Evolutionary conservation across 2,113 vertebrate genomes (phyloP).

Genomic region (Isurus oxyrinchus): DNA sequence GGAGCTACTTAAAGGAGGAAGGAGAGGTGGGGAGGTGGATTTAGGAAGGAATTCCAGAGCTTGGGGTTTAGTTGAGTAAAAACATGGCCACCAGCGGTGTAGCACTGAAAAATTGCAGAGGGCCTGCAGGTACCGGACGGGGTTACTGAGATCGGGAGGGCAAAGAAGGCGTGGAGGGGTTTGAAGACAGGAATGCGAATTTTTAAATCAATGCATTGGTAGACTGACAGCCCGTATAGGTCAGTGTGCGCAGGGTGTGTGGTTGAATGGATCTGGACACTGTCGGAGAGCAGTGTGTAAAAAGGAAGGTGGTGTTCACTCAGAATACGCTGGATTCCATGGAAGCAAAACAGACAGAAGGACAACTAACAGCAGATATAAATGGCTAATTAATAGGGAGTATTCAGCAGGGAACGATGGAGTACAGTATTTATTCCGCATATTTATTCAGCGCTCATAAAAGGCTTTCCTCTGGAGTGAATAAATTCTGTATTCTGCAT

Average conservation of each 20-base stretch:
- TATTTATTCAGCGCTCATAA: conserved; percentile 17
- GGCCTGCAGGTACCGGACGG: neutral
- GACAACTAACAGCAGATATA: neutral
- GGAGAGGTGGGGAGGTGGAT: neutral
- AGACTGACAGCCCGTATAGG: neutral
- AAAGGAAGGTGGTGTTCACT: neutral
- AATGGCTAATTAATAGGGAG: conserved; percentile 30
- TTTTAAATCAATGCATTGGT: neutral
- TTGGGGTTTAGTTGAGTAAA: neutral
- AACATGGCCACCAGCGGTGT: neutral
- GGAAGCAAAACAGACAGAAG: neutral
- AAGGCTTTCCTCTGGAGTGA: conserved; percentile 21
- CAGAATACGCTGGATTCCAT: neutral
- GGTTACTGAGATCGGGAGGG: neutral
- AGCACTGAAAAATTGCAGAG: neutral
- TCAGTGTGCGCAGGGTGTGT: neutral
- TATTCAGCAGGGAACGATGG: conserved; percentile 25
- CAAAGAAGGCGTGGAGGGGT: neutral
- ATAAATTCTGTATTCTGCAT: neutral
- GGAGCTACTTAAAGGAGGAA: neutral
- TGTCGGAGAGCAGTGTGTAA: neutral
- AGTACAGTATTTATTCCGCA: conserved; percentile 22
- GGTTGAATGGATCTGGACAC: neutral
- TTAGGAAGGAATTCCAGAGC: neutral
- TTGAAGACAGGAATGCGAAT: neutral